These are phyloP conservation scores for Oscheius onirici DNA, from an alignment of 2,888 invertebrate genomes.

Conservation along the genomic window DNA sequence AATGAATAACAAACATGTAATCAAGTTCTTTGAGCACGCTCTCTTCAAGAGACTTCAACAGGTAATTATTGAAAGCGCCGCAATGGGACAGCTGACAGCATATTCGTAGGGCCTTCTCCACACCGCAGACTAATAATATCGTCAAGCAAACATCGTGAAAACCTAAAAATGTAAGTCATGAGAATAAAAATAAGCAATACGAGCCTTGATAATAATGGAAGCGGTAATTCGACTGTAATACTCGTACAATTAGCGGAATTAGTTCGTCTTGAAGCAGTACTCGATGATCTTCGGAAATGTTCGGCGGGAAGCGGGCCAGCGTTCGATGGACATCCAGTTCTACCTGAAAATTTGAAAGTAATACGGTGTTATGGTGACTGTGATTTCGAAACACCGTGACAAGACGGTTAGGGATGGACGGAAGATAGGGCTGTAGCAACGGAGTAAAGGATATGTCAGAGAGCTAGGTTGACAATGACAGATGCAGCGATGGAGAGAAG, in stretches of 20 bases:
- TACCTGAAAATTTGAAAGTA: conserved; percentile 57
- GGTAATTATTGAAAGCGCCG: conserved; percentile 47
- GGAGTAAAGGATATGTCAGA: too few species aligned
- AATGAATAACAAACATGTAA: conserved; percentile 34
- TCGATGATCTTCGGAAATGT: conserved; percentile 65
- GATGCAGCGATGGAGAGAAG: too few species aligned
- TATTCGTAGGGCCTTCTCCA: conserved; percentile 47
- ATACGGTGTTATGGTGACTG: too few species aligned
- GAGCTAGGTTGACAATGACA: too few species aligned
- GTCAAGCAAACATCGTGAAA: conserved; percentile 71
- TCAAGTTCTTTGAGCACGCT: conserved; percentile 63
- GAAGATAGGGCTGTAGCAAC: too few species aligned
- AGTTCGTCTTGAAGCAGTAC: conserved; percentile 53
- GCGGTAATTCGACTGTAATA: conserved; percentile 60
- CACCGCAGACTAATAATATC: conserved; percentile 62
- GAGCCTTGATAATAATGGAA: conserved; percentile 71
- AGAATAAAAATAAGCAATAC: neutral
- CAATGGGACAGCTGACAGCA: conserved; percentile 44
- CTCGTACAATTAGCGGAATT: conserved; percentile 67
- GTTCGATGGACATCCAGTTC: conserved; percentile 70
- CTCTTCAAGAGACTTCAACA: conserved; percentile 60
- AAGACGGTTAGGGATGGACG: too few species aligned
- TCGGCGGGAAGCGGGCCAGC: conserved; percentile 68
- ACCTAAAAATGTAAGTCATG: too few species aligned
- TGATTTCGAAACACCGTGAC: too few species aligned